phyloP scores from a whole-genome alignment of 2,113 vertebrate species.

The Anas platyrhynchos region DNA sequence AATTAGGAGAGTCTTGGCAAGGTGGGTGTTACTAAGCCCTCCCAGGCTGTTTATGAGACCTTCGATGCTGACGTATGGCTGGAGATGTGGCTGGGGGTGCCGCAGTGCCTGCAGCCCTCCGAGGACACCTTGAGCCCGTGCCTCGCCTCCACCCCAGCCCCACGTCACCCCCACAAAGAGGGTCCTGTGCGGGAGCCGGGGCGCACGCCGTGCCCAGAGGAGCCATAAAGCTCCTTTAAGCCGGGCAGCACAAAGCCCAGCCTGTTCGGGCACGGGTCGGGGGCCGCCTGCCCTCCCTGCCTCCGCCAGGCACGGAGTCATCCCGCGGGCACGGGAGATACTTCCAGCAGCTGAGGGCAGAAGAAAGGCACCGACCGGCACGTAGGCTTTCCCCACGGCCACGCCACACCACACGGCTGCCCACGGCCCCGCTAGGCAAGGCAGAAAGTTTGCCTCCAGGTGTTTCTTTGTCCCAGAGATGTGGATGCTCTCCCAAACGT shows the following conservation, averaged over 20 bases:
- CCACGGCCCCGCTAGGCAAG: background rate
- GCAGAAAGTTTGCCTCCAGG: background rate
- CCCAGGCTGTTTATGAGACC: background rate
- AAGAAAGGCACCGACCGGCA: background rate
- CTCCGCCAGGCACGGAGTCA: constrained; percentile 75
- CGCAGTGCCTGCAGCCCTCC: background rate
- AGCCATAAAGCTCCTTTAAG: constrained; percentile 67
- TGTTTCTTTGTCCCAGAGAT: background rate
- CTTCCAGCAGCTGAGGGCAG: background rate
- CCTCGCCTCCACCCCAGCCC: background rate
- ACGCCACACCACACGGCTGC: background rate
- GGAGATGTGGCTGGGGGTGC: rapidly evolving
- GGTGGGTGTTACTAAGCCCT: background rate
- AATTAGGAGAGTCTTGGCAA: background rate
- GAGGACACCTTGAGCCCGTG: background rate
- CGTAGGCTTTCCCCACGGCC: background rate
- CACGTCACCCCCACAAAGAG: constrained; percentile 65
- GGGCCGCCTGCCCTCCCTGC: constrained; percentile 58
- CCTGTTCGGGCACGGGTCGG: constrained; percentile 49
- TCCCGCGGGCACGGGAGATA: background rate
- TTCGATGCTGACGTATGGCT: background rate
- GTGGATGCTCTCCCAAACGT: background rate
- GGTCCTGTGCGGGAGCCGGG: constrained; percentile 33
- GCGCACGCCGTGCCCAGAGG: background rate
- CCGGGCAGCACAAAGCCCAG: constrained; percentile 69